Percentiles rank a stretch among this genome's conserved stretches.
These are phyloP conservation scores for Torymus aiolomorphi DNA, from an alignment of 2,888 invertebrate genomes.

Conservation along the genomic window DNA sequence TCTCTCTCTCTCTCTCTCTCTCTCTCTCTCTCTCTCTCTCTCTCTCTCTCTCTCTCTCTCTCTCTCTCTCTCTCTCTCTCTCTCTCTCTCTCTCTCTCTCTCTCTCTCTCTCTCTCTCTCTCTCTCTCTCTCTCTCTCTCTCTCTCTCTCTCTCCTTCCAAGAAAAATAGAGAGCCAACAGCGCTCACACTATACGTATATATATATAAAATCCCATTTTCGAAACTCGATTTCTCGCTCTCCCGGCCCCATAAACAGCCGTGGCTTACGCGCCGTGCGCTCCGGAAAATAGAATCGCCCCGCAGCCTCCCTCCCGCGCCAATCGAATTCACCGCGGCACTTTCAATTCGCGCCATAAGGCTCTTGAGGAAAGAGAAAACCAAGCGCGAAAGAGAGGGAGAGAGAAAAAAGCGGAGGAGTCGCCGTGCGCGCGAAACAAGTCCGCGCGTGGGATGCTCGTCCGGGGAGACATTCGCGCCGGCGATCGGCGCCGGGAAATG, in stretches of 20 bases:
- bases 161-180: slow-evolving; percentile 25
- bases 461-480: slow-evolving; percentile 74
- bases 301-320: slow-evolving; percentile 54
- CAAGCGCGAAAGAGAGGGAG: slow-evolving; percentile 42
- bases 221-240: slow-evolving; percentile 62
- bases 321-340: slow-evolving; percentile 67
- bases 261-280: slow-evolving; percentile 28
- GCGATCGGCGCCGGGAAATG: slow-evolving; percentile 70
- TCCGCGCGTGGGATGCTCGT: slow-evolving; percentile 69
- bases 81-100: not conserved
- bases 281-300: slow-evolving; percentile 66
- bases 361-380: slow-evolving; percentile 16
- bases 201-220: slow-evolving; percentile 66
- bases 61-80: not conserved
- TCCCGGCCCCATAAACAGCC: slow-evolving; percentile 62
- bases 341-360: slow-evolving; percentile 70
- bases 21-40: not conserved
- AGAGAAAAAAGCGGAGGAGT: slow-evolving; percentile 52
- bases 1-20: not conserved
- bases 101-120: not conserved
- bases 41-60: not conserved
- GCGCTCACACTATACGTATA: not conserved
- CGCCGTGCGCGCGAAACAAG: slow-evolving; percentile 60
- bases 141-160: not conserved
- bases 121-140: not conserved